Conservation (phyloP, 2,113 vertebrate species). For the Perca schrenkii region DNA sequence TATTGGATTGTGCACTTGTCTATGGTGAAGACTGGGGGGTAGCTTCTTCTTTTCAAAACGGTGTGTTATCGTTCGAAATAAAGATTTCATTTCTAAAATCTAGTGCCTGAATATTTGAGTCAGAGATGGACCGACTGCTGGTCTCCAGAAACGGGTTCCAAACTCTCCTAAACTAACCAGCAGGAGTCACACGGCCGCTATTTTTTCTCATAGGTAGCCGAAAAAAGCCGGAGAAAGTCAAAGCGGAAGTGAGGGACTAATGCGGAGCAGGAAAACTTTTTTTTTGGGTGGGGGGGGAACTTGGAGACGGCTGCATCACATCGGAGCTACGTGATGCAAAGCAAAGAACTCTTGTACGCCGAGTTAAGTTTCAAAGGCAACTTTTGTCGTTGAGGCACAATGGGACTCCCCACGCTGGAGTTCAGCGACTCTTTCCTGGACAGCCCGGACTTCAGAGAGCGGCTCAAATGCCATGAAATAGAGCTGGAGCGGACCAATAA, state of each 20-base stretch:
- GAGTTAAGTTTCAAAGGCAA: constrained; percentile 21
- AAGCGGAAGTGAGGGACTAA: constrained; percentile 75
- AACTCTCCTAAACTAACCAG: constrained; percentile 70
- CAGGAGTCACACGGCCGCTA: constrained; percentile 81
- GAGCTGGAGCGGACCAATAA: constrained; percentile 97
- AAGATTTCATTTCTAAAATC: too few species aligned
- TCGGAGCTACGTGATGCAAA: constrained; percentile 62
- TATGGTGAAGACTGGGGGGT: too few species aligned
- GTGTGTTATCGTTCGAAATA: too few species aligned
- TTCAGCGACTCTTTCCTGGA: constrained; percentile 97
- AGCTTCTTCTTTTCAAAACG: too few species aligned
- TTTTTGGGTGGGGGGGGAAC: constrained; percentile 3
- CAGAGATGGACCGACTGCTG: neutral
- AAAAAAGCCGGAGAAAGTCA: constrained; percentile 36
- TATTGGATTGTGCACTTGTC: too few species aligned
- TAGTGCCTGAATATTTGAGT: neutral
- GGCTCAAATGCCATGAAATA: constrained; percentile 95
- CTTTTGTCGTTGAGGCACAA: constrained; percentile 58
- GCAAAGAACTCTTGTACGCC: neutral
- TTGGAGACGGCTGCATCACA: constrained; percentile 31
- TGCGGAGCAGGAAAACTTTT: constrained; percentile 56
- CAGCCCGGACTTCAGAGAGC: constrained; percentile 97
- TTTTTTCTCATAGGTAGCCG: constrained; percentile 27
- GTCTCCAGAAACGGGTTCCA: neutral
- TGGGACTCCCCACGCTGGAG: constrained; percentile 97